Percentiles rank a stretch among this genome's conserved stretches.
phyloP scores from a whole-genome alignment of 2,888 invertebrate species.

The Emesis russula region DNA sequence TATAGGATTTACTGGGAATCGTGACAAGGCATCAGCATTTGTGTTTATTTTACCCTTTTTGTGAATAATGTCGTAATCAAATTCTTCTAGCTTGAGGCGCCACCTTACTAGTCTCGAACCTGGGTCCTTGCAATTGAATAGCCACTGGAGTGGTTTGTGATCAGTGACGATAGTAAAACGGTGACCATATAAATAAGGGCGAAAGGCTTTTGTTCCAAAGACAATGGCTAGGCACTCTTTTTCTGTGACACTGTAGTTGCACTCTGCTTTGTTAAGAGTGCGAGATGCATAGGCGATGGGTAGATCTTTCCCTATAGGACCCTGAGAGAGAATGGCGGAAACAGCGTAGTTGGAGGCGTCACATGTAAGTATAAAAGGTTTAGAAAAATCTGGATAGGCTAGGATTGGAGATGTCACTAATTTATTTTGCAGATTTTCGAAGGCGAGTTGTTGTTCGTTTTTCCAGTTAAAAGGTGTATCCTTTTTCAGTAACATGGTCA shows the following conservation, averaged over 20 bases:
- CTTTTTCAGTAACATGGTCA: background rate
- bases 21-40: background rate
- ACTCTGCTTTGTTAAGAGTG: background rate
- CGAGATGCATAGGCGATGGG: conserved; percentile 4
- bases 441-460: background rate
- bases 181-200: conserved; percentile 10
- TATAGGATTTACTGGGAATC: background rate
- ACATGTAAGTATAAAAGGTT: conserved; percentile 39
- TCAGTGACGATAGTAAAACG: conserved; percentile 21
- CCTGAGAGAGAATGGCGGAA: background rate
- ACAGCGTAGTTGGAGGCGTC: conserved; percentile 23
- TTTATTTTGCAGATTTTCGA: conserved; percentile 12
- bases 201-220: conserved; percentile 11
- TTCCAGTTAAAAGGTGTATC: background rate
- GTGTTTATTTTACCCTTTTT: conserved; percentile 5
- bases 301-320: background rate
- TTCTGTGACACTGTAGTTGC: background rate
- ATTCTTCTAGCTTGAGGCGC: conserved; percentile 22
- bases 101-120: conserved; percentile 42
- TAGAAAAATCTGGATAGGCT: conserved; percentile 38
- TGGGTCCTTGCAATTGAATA: conserved; percentile 45
- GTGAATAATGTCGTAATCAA: background rate
- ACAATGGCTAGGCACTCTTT: conserved; percentile 3
- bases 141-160: conserved; percentile 45
- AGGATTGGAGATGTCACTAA: conserved; percentile 44